Percentiles rank a stretch among this genome's conserved stretches.
Conservation (phyloP, 35 echinoderm and acorn worm species). For the Eucidaris tribuloides region DNA sequence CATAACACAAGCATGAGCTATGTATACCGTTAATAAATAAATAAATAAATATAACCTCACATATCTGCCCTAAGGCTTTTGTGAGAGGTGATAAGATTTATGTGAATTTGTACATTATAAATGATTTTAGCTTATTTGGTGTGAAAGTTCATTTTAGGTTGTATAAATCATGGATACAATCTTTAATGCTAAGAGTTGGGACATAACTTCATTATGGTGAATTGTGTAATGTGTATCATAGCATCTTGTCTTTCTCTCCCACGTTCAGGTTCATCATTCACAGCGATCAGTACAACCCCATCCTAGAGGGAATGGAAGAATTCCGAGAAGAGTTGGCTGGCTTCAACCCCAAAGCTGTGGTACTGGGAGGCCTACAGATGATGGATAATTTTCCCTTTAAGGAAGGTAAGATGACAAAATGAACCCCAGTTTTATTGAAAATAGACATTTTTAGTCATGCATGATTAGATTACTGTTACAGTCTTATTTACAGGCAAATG, state of each 20-base stretch:
- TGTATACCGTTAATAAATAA: too few species aligned
- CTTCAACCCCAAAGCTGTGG: constrained; percentile 83
- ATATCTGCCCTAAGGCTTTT: too few species aligned
- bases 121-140: too few species aligned
- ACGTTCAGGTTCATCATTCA: constrained; percentile 79
- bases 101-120: too few species aligned
- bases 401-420: constrained; percentile 77
- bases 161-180: too few species aligned
- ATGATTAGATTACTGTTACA: too few species aligned
- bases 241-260: background rate
- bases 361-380: constrained; percentile 97
- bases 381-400: constrained; percentile 96
- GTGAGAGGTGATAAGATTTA: too few species aligned
- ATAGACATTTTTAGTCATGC: too few species aligned
- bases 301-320: constrained; percentile 62
- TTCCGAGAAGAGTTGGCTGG: constrained; percentile 48
- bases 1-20: too few species aligned
- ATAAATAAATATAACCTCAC: too few species aligned
- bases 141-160: background rate
- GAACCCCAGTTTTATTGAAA: too few species aligned
- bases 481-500: too few species aligned
- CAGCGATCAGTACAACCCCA: constrained; percentile 84
- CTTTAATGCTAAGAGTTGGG: background rate
- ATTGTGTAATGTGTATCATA: background rate
- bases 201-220: background rate